Evolutionary conservation across 2,888 invertebrate genomes (phyloP).

Genomic region (Lycocerus yunnanus): DNA sequence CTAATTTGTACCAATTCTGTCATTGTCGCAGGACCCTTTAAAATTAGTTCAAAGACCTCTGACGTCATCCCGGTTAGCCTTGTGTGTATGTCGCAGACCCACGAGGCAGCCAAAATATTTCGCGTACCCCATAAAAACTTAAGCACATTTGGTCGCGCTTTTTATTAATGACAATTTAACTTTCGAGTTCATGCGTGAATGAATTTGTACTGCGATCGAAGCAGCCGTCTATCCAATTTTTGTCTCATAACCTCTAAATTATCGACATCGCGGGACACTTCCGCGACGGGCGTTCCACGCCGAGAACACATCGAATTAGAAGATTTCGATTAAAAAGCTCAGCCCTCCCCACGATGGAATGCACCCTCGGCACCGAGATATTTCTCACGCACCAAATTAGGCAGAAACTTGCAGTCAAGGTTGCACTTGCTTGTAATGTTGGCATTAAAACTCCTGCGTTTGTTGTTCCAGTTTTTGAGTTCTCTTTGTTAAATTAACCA

Average conservation of each 20-base stretch:
- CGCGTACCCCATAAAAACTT: slow-evolving; percentile 38
- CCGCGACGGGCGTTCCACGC: background rate
- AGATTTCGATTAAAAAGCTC: background rate
- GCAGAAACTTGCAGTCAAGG: slow-evolving; percentile 18
- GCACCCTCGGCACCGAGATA: slow-evolving; percentile 43
- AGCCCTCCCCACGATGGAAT: slow-evolving; percentile 31
- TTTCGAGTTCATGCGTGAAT: slow-evolving; percentile 38
- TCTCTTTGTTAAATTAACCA: background rate
- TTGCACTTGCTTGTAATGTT: background rate
- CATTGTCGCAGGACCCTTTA: slow-evolving; percentile 42
- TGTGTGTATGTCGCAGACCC: slow-evolving; percentile 36
- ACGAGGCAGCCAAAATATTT: slow-evolving; percentile 36
- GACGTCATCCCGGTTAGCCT: slow-evolving; percentile 45
- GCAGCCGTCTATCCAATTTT: slow-evolving; percentile 15
- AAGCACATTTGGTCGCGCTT: slow-evolving; percentile 36
- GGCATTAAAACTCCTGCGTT: slow-evolving; percentile 4
- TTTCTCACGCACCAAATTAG: slow-evolving; percentile 51
- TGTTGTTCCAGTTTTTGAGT: background rate
- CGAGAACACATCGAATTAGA: background rate
- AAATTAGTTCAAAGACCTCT: slow-evolving; percentile 47
- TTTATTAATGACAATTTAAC: slow-evolving; percentile 42
- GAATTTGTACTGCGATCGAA: slow-evolving; percentile 34
- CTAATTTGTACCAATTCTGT: slow-evolving; percentile 42
- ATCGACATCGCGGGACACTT: background rate
- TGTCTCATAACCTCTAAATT: background rate